Evolutionary conservation across 2,113 vertebrate species (phyloP).

Genomic region (Ammodytes marinus): DNA sequence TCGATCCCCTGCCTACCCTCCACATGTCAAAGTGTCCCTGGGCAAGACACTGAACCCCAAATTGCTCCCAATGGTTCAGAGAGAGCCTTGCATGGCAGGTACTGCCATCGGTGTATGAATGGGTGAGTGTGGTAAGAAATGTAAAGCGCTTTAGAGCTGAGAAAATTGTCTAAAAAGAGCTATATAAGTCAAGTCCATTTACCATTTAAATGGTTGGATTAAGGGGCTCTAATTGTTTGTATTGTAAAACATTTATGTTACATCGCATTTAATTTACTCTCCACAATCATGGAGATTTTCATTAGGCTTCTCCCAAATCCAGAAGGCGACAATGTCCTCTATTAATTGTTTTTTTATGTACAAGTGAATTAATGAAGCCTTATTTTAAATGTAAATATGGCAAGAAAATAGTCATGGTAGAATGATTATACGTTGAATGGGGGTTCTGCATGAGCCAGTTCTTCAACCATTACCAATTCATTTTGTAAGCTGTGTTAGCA

Average conservation of each 20-base stretch:
- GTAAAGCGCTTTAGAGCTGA: too few species aligned
- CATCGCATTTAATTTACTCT: not conserved
- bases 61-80: too few species aligned
- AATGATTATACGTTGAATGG: not conserved
- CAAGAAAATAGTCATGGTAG: not conserved
- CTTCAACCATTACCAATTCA: not conserved
- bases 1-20: too few species aligned
- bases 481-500: conserved; percentile 8
- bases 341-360: not conserved
- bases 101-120: too few species aligned
- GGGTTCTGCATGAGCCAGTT: not conserved
- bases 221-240: too few species aligned
- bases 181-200: too few species aligned
- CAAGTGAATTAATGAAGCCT: not conserved
- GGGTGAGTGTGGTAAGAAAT: too few species aligned
- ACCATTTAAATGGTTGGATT: not conserved
- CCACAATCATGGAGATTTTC: not conserved
- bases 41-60: too few species aligned
- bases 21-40: too few species aligned
- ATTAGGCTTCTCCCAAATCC: not conserved
- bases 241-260: not conserved
- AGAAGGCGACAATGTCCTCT: not conserved
- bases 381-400: not conserved
- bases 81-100: too few species aligned
- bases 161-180: too few species aligned